Evolutionary conservation across 35 echinoderm and acorn worm species (phyloP), one percentile per base, ranked within the genome.

Genomic region (Chiridota heheva): DNA sequence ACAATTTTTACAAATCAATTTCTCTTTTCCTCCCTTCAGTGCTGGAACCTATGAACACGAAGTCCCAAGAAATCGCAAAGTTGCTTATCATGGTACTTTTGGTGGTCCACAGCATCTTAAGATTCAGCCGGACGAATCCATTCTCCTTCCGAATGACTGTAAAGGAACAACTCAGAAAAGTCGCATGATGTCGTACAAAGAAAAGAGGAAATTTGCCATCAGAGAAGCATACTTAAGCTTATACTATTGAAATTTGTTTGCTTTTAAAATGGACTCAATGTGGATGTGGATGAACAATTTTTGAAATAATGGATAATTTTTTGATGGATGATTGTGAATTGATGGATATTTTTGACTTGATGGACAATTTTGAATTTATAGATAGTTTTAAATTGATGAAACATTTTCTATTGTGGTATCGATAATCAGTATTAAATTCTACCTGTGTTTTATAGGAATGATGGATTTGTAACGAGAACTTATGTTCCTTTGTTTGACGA

Each of bases 21-120:
- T 68, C 18, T 81, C 26, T 43, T 45, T 60, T 85, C 76, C 24
- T 73, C 20, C 16, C n/a, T 39, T 22, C 95, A 98, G 95, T 17
- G 84, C 95, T 69, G 95, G 95, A 40, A 98, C 89, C 3, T 98
- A 98, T 42, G 95, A 98, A 88, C 95, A 98, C 59, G 77, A 91
- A 26, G 89, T 98, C 7, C 80, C 90, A 51, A 73, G 78, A 53
- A 92, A 98, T 73, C 66, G 95, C 33, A 98, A 92, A 77, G 95
- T 98, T 2, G 95, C 78, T 34, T 98, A 63, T 62, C 95, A 98
- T 36, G 95, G 95, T 18, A 98, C 95, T 60, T 98, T 98, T 45
- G 95, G 95, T 58, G 95, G 95, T 26, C 95, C 95, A 0, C 95
- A 98, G 46, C 95, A 88, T 42, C 89, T 98, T 1, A 98, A 98